Base-by-base conservation (phyloP, 2,113 vertebrate species). In the Megaceryle torquata region DNA sequence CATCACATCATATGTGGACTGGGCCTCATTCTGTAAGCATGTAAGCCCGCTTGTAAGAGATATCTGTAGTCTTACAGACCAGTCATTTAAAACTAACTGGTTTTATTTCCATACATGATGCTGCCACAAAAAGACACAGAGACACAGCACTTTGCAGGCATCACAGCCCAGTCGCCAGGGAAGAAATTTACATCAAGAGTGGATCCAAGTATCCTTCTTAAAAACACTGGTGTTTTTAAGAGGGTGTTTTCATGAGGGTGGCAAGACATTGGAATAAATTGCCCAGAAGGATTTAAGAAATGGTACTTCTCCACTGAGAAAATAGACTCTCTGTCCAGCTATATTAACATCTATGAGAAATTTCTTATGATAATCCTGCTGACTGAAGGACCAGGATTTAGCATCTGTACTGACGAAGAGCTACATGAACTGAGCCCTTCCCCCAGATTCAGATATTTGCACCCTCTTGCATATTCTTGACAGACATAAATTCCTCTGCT, bases 71-170 rank as follows among this genome's bases (percentile, higher is more conserved):
- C 51, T 72, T 59, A 51, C 2, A 4, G 59, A 54, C 29, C 1
- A 4, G 39, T 31, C 24, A 43, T 43, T 17, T 41, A 59, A 54
- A 69, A 50, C 63, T 33, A 68, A 15, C n/a, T 44, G 48, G 10
- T 35, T 43, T 44, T 39, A 24, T 69, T 77, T 77, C 20, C 3
- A 0, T 10, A 6, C 4, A 22, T 1, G 0, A 31, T 50, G 16
- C 43, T 71, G 51, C 57, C 67, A 59, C 48, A 68, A 25, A 79
- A 21, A 41, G 63, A 79, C 51, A 61, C 14, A 29, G 37, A 74
- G 19, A 25, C 41, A 41, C 31, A 48, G 72, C n/a, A 50, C 28
- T 60, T 39, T 15, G 31, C 11, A 56, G 35, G 12, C 33, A 69
- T 56, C 56, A 59, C 39, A 87, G 41, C 25, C 65, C 10, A 19